Percentiles rank a stretch among this genome's conserved stretches.
Evolutionary conservation across 1,140 invertebrate genomes (phyloP).

Genomic region (Aphidius ervi): DNA sequence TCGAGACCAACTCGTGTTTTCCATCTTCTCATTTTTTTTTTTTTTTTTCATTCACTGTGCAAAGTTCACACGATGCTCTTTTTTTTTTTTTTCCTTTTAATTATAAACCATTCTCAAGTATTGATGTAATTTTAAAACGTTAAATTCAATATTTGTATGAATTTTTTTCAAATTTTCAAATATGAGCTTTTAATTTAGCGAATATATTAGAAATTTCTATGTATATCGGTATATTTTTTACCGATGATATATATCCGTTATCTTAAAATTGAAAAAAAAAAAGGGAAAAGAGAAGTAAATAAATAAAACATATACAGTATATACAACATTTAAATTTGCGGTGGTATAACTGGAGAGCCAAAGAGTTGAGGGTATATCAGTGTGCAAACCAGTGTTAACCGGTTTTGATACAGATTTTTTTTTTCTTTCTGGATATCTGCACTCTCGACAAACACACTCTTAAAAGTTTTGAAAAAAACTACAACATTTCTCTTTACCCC

Average conservation of each 20-base stretch:
- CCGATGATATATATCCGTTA: neutral
- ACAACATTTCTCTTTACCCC: too few relatives aligned
- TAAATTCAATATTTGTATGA: conserved; percentile 3
- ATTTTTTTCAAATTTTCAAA: neutral
- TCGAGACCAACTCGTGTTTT: conserved; percentile 3
- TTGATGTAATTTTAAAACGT: conserved; percentile 3
- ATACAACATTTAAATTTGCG: neutral
- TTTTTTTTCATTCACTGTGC: too few relatives aligned
- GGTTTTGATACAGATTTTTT: too few relatives aligned
- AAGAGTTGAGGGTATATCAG: too few relatives aligned
- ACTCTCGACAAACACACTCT: too few relatives aligned
- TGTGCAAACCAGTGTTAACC: too few relatives aligned
- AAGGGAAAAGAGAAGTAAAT: neutral
- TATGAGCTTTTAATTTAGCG: neutral
- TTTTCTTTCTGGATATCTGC: too few relatives aligned
- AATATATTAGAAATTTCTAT: neutral
- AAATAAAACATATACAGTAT: neutral
- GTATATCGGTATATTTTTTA: neutral
- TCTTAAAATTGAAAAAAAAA: neutral
- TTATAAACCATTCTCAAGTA: neutral
- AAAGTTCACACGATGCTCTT: too few relatives aligned
- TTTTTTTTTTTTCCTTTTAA: neutral
- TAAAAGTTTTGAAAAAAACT: too few relatives aligned
- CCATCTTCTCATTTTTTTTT: neutral
- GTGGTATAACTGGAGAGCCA: too few relatives aligned